These are phyloP conservation scores for Drosophila barbarae DNA, from an alignment of 2,888 invertebrate genomes.

Conservation along the genomic window DNA sequence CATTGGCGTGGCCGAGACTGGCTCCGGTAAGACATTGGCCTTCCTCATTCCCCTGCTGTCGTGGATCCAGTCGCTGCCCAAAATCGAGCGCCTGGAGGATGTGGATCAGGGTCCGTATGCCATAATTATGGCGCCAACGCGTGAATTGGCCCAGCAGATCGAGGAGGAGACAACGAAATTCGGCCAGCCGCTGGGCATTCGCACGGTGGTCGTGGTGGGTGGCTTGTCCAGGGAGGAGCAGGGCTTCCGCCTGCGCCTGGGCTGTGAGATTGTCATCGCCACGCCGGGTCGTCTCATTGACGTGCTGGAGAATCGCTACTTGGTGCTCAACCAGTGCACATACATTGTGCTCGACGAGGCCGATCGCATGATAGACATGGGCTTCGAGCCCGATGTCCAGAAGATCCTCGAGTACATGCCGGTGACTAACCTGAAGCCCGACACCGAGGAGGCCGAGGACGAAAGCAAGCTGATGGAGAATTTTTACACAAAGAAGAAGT, in stretches of 20 bases:
- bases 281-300: slow-evolving; percentile 99
- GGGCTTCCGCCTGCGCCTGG: slow-evolving; percentile 96
- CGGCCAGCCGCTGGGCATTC: slow-evolving; percentile 93
- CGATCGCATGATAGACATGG: slow-evolving; percentile 99
- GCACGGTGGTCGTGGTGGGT: slow-evolving; percentile 99
- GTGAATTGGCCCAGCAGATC: slow-evolving; percentile 99
- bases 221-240: slow-evolving; percentile 98
- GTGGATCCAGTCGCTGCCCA: slow-evolving; percentile 99
- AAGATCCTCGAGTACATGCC: slow-evolving; percentile 99
- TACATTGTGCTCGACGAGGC: slow-evolving; percentile 98
- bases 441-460: slow-evolving; percentile 98
- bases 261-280: slow-evolving; percentile 99
- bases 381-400: slow-evolving; percentile 99
- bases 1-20: slow-evolving; percentile 99
- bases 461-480: slow-evolving; percentile 93
- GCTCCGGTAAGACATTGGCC: slow-evolving; percentile 98
- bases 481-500: slow-evolving; percentile 97
- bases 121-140: slow-evolving; percentile 99
- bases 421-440: slow-evolving; percentile 98
- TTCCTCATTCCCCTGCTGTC: slow-evolving; percentile 97
- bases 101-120: slow-evolving; percentile 98
- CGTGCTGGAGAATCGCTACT: slow-evolving; percentile 97
- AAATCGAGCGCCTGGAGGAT: slow-evolving; percentile 94
- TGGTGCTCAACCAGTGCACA: slow-evolving; percentile 98
- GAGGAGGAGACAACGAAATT: slow-evolving; percentile 99